phyloP scores from a whole-genome alignment of 2,113 vertebrate genomes.

The Rhagologus leucostigma region DNA sequence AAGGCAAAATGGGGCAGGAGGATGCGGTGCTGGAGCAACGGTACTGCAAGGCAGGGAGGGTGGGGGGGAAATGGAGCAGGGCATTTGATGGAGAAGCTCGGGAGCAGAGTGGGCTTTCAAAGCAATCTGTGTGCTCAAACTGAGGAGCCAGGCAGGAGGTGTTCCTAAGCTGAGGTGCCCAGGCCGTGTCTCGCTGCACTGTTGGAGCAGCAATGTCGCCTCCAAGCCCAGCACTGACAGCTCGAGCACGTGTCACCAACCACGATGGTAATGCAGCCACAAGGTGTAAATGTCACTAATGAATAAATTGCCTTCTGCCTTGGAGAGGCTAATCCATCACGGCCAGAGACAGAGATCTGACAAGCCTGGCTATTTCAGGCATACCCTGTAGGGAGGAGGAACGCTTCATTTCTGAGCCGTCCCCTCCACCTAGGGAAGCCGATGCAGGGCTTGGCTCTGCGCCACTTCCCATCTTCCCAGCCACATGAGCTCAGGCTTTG shows the following conservation, averaged over 20 bases:
- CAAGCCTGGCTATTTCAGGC: constrained; percentile 39
- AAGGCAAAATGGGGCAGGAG: background rate
- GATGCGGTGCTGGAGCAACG: fast-evolving
- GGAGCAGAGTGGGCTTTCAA: background rate
- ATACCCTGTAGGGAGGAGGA: constrained; percentile 3
- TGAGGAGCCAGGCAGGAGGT: background rate
- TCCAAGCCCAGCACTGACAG: constrained; percentile 20
- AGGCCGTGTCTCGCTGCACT: background rate
- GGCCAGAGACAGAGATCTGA: background rate
- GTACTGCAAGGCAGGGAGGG: background rate
- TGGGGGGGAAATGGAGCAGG: fast-evolving
- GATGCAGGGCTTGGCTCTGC: background rate
- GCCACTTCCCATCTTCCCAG: background rate
- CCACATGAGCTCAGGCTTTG: background rate
- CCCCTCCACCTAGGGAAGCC: background rate
- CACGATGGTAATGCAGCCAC: constrained; percentile 10
- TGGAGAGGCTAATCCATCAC: constrained; percentile 26
- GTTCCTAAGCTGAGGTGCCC: background rate
- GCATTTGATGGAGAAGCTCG: background rate
- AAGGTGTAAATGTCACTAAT: constrained; percentile 64
- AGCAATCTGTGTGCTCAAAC: background rate
- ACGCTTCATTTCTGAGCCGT: background rate
- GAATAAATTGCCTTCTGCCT: constrained; percentile 58
- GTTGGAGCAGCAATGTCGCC: background rate
- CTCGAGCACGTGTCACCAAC: constrained; percentile 2